Percentiles rank a stretch among this genome's conserved stretches.
phyloP scores from a whole-genome alignment of 2,797 vertebrate species.

The Gymnoscopelus braueri region DNA sequence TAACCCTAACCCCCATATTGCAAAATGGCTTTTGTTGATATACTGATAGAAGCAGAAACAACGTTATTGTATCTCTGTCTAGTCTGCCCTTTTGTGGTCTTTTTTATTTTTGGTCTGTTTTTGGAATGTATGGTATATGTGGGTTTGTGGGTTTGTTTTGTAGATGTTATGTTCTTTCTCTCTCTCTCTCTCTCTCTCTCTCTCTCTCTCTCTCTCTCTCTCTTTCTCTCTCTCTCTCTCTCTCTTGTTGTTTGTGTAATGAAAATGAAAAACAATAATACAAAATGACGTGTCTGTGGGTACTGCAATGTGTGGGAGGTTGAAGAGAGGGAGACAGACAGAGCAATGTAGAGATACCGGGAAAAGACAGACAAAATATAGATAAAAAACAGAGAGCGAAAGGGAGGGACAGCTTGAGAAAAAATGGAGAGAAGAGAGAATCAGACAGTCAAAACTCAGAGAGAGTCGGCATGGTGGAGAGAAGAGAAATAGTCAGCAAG shows the following conservation, averaged over 20 bases:
- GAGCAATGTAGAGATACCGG: neutral
- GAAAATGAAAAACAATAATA: too few relatives aligned
- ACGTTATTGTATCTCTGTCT: too few relatives aligned
- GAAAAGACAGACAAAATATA: conserved; percentile 3
- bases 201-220: too few relatives aligned
- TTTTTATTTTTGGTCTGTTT: too few relatives aligned
- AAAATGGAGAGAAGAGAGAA: neutral
- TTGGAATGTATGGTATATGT: neutral
- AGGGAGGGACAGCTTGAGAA: conserved; percentile 17
- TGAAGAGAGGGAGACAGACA: conserved; percentile 5
- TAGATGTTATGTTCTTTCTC: too few relatives aligned
- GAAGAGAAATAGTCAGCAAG: neutral
- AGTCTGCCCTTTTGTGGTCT: too few relatives aligned
- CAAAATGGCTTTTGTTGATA: too few relatives aligned
- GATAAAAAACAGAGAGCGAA: conserved; percentile 16
- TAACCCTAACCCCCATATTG: too few relatives aligned
- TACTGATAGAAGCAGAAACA: too few relatives aligned
- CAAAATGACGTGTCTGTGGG: neutral
- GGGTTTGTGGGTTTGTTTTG: neutral
- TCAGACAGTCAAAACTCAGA: conserved; percentile 7
- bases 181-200: too few relatives aligned
- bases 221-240: too few relatives aligned
- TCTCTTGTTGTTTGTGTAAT: too few relatives aligned
- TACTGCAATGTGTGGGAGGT: neutral
- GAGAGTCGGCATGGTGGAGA: conserved; percentile 28